phyloP scores from a whole-genome alignment of 2,113 vertebrate genomes.

The Globicephala melas region DNA sequence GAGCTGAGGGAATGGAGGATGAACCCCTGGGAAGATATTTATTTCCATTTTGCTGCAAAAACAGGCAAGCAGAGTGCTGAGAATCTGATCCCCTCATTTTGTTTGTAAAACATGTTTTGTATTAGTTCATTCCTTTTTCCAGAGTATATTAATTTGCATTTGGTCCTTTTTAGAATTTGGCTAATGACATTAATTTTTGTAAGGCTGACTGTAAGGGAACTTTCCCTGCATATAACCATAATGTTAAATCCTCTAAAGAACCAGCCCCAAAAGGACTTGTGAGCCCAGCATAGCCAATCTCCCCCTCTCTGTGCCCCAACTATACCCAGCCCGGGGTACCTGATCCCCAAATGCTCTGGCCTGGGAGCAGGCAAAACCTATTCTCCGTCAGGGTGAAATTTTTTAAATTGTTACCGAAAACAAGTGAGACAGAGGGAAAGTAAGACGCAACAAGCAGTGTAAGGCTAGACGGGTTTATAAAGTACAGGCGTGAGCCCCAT shows the following conservation, averaged over 20 bases:
- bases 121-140: constrained; percentile 36
- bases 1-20: constrained; percentile 17
- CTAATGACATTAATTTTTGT: constrained; percentile 53
- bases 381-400: background rate
- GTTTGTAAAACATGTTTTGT: constrained; percentile 47
- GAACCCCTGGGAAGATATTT: constrained; percentile 66
- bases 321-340: background rate
- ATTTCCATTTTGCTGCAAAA: constrained; percentile 70
- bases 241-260: background rate
- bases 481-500: rapidly evolving
- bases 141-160: constrained; percentile 58
- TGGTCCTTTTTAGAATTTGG: constrained; percentile 43
- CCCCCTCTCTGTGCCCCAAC: background rate
- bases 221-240: constrained; percentile 19
- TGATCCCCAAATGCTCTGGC: background rate
- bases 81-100: constrained; percentile 49
- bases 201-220: background rate
- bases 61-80: constrained; percentile 57
- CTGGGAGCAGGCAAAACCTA: background rate
- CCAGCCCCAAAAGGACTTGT: background rate
- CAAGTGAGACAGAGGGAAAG: background rate
- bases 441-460: background rate
- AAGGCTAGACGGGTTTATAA: too few relatives aligned
- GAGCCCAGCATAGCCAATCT: background rate
- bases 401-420: background rate